Evolutionary conservation across 2,113 vertebrate genomes (phyloP).

Genomic region (Passer domesticus): DNA sequence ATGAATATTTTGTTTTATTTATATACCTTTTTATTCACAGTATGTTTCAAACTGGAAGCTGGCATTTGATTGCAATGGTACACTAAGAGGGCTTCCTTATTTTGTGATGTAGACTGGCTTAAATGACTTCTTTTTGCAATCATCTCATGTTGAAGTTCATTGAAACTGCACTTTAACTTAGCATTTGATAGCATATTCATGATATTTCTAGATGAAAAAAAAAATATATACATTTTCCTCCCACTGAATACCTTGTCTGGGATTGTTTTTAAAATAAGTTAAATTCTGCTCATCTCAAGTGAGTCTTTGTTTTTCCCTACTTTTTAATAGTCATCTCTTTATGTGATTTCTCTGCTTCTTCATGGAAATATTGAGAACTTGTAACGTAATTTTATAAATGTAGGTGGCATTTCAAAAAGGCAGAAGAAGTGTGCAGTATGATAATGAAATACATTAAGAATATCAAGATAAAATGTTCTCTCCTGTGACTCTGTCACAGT

Average conservation of each 20-base stretch:
- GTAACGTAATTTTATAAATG: constrained; percentile 34
- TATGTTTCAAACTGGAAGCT: neutral
- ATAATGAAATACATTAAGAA: constrained; percentile 19
- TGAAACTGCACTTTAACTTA: neutral
- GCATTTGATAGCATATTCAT: neutral
- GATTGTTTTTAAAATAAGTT: constrained; percentile 26
- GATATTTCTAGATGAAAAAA: neutral
- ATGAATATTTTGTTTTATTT: neutral
- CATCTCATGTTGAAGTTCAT: neutral
- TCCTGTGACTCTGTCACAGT: neutral
- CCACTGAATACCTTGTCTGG: neutral
- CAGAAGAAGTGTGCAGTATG: neutral
- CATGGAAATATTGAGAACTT: constrained; percentile 34
- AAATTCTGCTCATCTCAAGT: neutral
- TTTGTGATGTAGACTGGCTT: neutral
- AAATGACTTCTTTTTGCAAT: neutral
- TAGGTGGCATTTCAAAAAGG: constrained; percentile 59
- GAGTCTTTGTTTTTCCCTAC: neutral
- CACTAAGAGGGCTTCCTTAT: neutral
- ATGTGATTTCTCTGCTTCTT: neutral
- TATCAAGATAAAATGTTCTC: neutral
- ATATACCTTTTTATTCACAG: neutral
- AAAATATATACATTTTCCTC: neutral
- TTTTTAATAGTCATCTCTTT: constrained; percentile 26
- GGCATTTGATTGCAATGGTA: neutral